Evolutionary conservation across 2,888 invertebrate genomes (phyloP).

Genomic region (Emmelina monodactyla): DNA sequence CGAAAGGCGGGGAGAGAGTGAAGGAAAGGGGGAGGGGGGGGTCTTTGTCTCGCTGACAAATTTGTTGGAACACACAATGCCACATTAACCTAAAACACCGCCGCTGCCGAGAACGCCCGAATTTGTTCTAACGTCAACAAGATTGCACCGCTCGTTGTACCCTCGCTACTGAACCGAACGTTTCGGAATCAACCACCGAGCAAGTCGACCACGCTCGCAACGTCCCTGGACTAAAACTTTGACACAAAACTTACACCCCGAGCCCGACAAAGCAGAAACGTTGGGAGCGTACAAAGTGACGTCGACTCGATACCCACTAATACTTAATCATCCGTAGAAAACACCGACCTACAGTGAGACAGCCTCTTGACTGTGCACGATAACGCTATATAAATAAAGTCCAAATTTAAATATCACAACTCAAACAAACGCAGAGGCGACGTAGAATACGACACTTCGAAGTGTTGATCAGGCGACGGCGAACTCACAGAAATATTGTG

Average conservation of each 20-base stretch:
- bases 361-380: conserved; percentile 8
- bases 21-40: conserved; percentile 17
- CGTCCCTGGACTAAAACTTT: not conserved
- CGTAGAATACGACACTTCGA: not conserved
- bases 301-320: conserved; percentile 18
- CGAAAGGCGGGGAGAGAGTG: conserved; percentile 18
- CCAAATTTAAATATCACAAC: not conserved
- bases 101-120: conserved; percentile 21
- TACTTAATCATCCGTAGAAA: conserved; percentile 17
- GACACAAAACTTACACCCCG: not conserved
- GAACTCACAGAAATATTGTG: too few relatives aligned
- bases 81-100: conserved; percentile 44
- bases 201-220: not conserved
- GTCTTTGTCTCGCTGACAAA: conserved; percentile 48
- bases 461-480: too few relatives aligned
- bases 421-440: not conserved
- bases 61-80: conserved; percentile 56
- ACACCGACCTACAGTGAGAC: conserved; percentile 35
- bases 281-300: not conserved
- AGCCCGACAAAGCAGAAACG: too few relatives aligned
- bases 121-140: conserved; percentile 41
- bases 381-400: not conserved
- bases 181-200: conserved; percentile 18
- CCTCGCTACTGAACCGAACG: conserved; percentile 22
- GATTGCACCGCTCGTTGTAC: conserved; percentile 14